A percentile compares a stretch with the other conserved stretches of the same genome.
Conservation (phyloP, 2,113 vertebrate genomes). For the Brachyhypopomus gauderio region DNA sequence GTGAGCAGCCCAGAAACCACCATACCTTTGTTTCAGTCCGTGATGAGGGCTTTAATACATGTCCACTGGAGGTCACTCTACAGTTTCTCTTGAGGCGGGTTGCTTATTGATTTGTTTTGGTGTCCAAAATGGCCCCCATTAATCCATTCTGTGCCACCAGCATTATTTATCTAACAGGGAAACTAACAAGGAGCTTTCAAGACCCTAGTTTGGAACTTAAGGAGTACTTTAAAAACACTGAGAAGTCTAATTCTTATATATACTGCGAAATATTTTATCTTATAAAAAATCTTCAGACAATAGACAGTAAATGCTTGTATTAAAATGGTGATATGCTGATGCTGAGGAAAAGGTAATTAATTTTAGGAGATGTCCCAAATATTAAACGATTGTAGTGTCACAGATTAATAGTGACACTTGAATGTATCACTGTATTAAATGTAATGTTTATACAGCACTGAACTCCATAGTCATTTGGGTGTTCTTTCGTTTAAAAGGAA, state of each 20-base stretch:
- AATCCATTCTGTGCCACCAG: slow-evolving; percentile 9
- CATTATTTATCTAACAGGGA: neutral
- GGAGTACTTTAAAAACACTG: neutral
- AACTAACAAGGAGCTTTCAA: neutral
- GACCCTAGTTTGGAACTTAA: neutral
- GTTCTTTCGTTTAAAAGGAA: too few species aligned
- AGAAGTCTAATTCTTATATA: neutral
- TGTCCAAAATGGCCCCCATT: neutral
- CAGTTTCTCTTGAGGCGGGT: neutral
- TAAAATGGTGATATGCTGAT: too few species aligned
- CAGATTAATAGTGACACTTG: too few species aligned
- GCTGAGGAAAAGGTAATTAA: too few species aligned
- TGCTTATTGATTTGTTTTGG: slow-evolving; percentile 34
- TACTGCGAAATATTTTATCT: neutral
- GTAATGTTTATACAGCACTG: too few species aligned
- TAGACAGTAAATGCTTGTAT: too few species aligned
- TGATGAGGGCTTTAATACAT: slow-evolving; percentile 1
- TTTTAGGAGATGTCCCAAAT: too few species aligned
- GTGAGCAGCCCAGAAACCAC: too few species aligned
- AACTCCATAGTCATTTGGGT: too few species aligned
- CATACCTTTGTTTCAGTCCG: neutral
- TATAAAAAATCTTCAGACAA: too few species aligned
- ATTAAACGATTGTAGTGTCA: too few species aligned
- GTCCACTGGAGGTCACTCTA: neutral
- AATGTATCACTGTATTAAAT: too few species aligned